phyloP scores from a whole-genome alignment of 2,113 vertebrate species.

The Sprattus sprattus region DNA sequence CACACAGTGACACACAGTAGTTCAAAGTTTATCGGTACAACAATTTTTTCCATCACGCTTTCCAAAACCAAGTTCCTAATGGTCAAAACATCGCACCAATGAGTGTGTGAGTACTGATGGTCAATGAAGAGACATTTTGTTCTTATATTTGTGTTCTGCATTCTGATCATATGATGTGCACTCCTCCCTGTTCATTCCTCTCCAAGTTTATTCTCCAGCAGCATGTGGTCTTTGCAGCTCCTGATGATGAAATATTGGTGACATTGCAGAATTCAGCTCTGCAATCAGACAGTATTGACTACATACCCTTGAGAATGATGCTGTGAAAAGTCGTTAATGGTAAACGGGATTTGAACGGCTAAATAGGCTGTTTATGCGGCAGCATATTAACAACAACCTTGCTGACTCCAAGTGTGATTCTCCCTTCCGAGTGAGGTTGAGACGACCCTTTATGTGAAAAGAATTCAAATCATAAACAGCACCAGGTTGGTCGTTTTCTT shows the following conservation, averaged over 20 bases:
- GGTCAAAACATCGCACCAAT: neutral
- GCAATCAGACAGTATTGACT: slow-evolving; percentile 15
- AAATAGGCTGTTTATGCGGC: neutral
- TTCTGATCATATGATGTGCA: neutral
- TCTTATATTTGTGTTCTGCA: neutral
- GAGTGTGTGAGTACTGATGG: neutral
- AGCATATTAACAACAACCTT: neutral
- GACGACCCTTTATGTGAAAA: neutral
- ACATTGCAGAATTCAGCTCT: neutral
- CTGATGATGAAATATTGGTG: neutral
- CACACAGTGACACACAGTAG: neutral
- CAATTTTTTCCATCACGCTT: neutral
- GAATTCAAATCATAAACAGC: neutral
- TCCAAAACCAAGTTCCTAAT: neutral
- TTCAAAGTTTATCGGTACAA: neutral
- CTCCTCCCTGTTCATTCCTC: too few relatives aligned
- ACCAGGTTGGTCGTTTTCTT: neutral
- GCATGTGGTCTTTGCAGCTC: neutral
- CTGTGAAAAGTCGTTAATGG: neutral
- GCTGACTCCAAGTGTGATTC: neutral
- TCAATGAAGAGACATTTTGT: neutral
- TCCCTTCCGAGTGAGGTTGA: neutral
- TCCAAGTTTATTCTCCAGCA: neutral
- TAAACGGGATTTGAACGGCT: neutral
- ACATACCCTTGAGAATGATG: neutral